Conservation (phyloP, 1,140 invertebrate species). For the Drosophila yakuba region DNA sequence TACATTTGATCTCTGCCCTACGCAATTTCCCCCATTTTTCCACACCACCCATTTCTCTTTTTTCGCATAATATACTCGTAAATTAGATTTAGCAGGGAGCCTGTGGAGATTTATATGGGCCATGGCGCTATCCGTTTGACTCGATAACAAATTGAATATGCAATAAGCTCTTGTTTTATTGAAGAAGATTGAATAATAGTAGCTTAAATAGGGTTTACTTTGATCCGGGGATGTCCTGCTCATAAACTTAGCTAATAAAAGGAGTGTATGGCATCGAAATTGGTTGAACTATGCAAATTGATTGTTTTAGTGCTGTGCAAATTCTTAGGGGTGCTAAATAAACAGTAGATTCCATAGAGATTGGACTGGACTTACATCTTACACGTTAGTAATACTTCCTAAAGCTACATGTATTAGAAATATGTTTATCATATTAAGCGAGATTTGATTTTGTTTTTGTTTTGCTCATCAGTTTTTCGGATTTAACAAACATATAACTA, state of each 20-base stretch:
- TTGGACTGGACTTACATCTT: conserved; percentile 27
- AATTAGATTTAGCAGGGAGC: conserved; percentile 67
- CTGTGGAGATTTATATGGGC: conserved; percentile 55
- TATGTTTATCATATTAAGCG: not conserved
- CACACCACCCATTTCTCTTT: not conserved
- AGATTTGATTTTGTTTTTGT: not conserved
- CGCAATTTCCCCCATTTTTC: not conserved
- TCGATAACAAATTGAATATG: conserved; percentile 49
- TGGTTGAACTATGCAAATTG: conserved; percentile 15
- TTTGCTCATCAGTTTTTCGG: not conserved
- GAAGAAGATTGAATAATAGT: conserved; percentile 49
- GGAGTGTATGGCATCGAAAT: conserved; percentile 1
- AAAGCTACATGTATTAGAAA: conserved; percentile 3
- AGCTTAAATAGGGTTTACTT: conserved; percentile 40
- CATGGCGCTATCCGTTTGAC: conserved; percentile 34
- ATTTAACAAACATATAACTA: not conserved
- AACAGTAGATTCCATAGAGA: not conserved
- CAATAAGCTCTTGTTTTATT: conserved; percentile 54
- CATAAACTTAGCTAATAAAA: conserved; percentile 20
- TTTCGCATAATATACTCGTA: conserved; percentile 74
- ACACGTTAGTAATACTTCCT: conserved; percentile 42
- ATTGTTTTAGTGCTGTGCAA: conserved; percentile 7
- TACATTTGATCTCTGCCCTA: conserved; percentile 70
- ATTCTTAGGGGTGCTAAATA: conserved; percentile 19
- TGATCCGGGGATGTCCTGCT: conserved; percentile 3